These are phyloP conservation scores for Caerostris extrusa DNA, from an alignment of 1,140 invertebrate genomes.

Conservation along the genomic window DNA sequence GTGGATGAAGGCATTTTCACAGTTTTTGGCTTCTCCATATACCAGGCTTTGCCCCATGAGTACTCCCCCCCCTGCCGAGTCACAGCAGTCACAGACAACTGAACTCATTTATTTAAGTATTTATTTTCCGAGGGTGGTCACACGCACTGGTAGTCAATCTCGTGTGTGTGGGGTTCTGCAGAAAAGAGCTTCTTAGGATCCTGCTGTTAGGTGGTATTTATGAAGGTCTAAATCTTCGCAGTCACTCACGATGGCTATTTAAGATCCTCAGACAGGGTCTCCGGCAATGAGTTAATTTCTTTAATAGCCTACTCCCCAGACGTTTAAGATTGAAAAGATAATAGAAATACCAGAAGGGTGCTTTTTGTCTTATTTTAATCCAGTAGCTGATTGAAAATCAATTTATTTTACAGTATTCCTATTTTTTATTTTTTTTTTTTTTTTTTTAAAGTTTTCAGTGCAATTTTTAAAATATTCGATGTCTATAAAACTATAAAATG, in stretches of 20 bases:
- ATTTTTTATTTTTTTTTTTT: no score
- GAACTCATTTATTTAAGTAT: constrained; percentile 36
- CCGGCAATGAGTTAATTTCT: background rate
- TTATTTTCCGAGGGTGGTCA: constrained; percentile 39
- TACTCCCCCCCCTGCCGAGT: background rate
- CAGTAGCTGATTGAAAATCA: no score
- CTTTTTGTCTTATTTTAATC: no score
- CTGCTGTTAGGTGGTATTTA: constrained; percentile 43
- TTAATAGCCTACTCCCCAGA: background rate
- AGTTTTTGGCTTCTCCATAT: background rate
- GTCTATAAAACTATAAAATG: no score
- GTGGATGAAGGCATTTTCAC: background rate
- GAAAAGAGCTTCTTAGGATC: background rate
- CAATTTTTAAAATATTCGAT: no score
- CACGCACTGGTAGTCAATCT: background rate
- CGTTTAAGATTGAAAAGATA: no score
- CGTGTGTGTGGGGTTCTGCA: background rate
- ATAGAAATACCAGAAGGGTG: no score
- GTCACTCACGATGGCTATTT: background rate
- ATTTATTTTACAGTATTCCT: no score
- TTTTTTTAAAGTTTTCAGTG: no score
- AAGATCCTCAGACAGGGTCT: background rate
- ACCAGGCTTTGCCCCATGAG: background rate
- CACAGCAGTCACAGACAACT: background rate
- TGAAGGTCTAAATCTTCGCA: background rate